phyloP scores from a whole-genome alignment of 2,888 invertebrate genomes.

The Acleris emargana region DNA sequence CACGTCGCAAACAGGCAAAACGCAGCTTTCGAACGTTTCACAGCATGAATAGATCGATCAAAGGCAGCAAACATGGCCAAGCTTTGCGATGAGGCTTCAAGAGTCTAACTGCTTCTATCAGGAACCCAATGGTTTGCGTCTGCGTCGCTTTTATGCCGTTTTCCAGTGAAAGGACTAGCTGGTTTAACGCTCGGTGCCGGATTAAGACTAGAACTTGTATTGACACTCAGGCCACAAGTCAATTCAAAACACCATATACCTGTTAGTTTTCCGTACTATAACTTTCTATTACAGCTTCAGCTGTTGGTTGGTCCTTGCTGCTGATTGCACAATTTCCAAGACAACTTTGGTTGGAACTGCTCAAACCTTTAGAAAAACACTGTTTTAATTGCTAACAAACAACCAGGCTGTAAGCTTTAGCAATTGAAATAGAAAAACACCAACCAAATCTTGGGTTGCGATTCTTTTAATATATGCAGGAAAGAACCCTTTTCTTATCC shows the following conservation, averaged over 20 bases:
- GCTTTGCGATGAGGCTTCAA: conserved; percentile 65
- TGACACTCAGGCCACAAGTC: too few relatives aligned
- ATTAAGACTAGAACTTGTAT: neutral
- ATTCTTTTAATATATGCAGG: conserved; percentile 3
- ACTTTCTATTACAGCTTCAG: too few relatives aligned
- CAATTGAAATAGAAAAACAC: too few relatives aligned
- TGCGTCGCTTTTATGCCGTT: conserved; percentile 60
- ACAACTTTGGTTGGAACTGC: too few relatives aligned
- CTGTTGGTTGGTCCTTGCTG: too few relatives aligned
- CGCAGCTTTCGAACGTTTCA: conserved; percentile 61
- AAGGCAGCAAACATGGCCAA: conserved; percentile 53
- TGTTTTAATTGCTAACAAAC: too few relatives aligned
- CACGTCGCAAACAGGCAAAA: conserved; percentile 41
- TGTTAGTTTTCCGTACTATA: too few relatives aligned
- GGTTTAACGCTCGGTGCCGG: conserved; percentile 24
- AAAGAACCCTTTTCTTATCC: neutral
- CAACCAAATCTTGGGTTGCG: neutral
- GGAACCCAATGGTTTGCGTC: conserved; percentile 49
- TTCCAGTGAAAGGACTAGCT: conserved; percentile 55
- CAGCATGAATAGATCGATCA: conserved; percentile 68
- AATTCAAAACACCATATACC: too few relatives aligned
- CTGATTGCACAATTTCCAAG: neutral
- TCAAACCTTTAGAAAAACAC: too few relatives aligned
- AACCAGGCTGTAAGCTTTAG: too few relatives aligned
- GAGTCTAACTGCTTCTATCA: conserved; percentile 63